Evolutionary conservation across 2,888 invertebrate genomes (phyloP).

Genomic region (Antitype chi): DNA sequence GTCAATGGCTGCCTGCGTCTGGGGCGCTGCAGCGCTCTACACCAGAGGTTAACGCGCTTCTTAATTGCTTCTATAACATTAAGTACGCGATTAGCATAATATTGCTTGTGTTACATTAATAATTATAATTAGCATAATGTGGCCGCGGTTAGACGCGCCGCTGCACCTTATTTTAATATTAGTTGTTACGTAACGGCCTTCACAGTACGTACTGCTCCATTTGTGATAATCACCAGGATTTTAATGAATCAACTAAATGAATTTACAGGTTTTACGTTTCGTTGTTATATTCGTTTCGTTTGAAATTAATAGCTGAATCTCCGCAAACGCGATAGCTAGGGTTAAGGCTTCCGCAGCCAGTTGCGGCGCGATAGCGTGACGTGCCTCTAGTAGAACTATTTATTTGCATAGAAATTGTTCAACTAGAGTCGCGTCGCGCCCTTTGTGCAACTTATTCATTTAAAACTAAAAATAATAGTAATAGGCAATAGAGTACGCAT

Average conservation of each 20-base stretch:
- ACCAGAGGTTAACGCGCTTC: conserved; percentile 65
- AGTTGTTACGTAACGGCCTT: conserved; percentile 46
- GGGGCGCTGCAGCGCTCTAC: conserved; percentile 13
- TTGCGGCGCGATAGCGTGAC: too few relatives aligned
- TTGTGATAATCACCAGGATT: background rate
- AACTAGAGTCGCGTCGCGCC: too few relatives aligned
- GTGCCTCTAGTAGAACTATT: too few relatives aligned
- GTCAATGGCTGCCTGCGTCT: conserved; percentile 11
- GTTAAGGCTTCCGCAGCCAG: too few relatives aligned
- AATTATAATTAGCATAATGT: conserved; percentile 71
- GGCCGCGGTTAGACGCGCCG: conserved; percentile 52
- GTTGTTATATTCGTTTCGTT: background rate
- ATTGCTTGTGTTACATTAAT: conserved; percentile 67
- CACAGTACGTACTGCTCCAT: conserved; percentile 7
- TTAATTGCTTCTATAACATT: conserved; percentile 69
- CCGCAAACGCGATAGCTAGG: background rate
- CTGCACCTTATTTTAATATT: conserved; percentile 26
- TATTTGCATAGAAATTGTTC: too few relatives aligned
- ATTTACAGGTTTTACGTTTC: too few relatives aligned
- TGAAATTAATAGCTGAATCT: background rate
- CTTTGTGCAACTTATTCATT: too few relatives aligned
- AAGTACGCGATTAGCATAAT: conserved; percentile 72
- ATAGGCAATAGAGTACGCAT: background rate
- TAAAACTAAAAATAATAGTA: too few relatives aligned
- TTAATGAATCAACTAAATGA: too few relatives aligned